Evolutionary conservation across 2,113 vertebrate species (phyloP), one percentile per base, ranked within the genome.

Genomic region (Synchiropus splendidus): DNA sequence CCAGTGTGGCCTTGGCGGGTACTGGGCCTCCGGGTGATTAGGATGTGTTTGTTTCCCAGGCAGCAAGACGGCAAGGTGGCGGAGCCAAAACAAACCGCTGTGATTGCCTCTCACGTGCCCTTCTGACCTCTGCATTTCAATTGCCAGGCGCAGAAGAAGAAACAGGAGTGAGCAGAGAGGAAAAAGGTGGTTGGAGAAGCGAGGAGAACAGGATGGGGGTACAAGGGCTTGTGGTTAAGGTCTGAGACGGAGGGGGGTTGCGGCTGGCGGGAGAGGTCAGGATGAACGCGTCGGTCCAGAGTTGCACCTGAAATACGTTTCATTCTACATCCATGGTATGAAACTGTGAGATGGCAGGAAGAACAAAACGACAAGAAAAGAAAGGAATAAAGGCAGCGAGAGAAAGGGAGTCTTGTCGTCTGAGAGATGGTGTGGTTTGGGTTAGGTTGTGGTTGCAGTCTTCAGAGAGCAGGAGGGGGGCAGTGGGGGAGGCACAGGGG

Each of bases 361-460:
- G 21, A 27, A 42, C 62, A 48, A 54, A 18, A 45, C 33, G 12
- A 56, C 18, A 62, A 58, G 42, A 52, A 31, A 46, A 50, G 40
- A 15, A 61, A 42, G 18, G 27, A 63, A 58, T 41, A 58, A 50
- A 45, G 56, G 64, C 45, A 58, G 47, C 21, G 52, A 78, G 60
- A 80, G 74, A 77, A 78, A 74, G 70, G 65, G 75, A 78, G 72
- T 78, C 67, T 79, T 82, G 78, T 83, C 78, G 73, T 84, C 76
- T 81, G 67, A 80, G 72, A 70, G 75, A 74, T 79, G 72, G 72
- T 80, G 82, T 83, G 79, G 80, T 84, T 86, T 65, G 75, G 79
- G 80, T 87, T 83, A 81, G 77, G 77, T 74, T 81, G 83, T 68
- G 77, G 82, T 81, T 75, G 58, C 76, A 79, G 72, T 61, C 68